phyloP scores from a whole-genome alignment of 2,888 invertebrate genomes.

The Thyatira batis region DNA sequence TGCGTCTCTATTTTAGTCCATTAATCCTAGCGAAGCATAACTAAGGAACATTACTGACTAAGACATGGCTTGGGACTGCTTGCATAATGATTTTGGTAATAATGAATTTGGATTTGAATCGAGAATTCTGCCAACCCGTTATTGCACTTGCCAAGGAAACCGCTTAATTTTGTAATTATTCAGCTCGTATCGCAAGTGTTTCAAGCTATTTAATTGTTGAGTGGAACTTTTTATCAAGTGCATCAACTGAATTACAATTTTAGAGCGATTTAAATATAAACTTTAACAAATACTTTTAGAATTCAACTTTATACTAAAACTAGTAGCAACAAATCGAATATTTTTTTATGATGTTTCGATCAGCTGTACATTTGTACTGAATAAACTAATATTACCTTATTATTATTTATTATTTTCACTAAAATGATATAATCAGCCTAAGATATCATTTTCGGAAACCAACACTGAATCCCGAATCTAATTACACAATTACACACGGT shows the following conservation, averaged over 20 bases:
- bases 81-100: slow-evolving; percentile 34
- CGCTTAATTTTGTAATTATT: background rate
- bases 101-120: slow-evolving; percentile 21
- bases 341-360: too few relatives aligned
- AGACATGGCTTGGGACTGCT: slow-evolving; percentile 23
- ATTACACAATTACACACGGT: slow-evolving; percentile 33
- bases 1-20: slow-evolving; percentile 22
- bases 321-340: too few relatives aligned
- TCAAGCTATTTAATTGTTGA: background rate
- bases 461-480: slow-evolving; percentile 26
- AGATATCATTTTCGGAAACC: slow-evolving; percentile 20
- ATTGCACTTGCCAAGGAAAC: background rate
- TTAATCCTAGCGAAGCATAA: slow-evolving; percentile 33
- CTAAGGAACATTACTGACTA: slow-evolving; percentile 21
- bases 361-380: too few relatives aligned
- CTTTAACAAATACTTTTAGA: too few relatives aligned
- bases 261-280: too few relatives aligned
- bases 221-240: background rate
- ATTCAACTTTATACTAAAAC: too few relatives aligned
- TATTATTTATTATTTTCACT: background rate
- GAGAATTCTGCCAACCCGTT: background rate
- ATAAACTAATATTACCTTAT: too few relatives aligned
- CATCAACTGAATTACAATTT: background rate
- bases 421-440: slow-evolving; percentile 18
- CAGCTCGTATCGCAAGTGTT: background rate